A percentile compares a stretch with the other conserved stretches of the same genome.
phyloP scores from a whole-genome alignment of 2,113 vertebrate species.

The Phylloscopus trochiloides region DNA sequence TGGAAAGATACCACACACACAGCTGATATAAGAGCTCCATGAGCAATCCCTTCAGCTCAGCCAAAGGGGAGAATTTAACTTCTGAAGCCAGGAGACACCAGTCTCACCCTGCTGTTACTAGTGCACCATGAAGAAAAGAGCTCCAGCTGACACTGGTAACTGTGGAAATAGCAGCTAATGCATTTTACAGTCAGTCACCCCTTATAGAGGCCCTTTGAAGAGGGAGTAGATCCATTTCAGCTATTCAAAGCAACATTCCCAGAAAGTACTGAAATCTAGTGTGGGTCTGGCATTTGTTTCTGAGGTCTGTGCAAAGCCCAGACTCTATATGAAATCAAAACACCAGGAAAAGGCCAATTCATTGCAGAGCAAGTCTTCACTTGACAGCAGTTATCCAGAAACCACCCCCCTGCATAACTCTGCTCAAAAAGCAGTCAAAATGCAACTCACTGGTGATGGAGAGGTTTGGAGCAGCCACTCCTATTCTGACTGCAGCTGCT shows the following conservation, averaged over 20 bases:
- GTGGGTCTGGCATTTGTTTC: neutral
- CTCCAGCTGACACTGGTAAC: neutral
- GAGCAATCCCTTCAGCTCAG: neutral
- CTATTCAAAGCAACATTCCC: neutral
- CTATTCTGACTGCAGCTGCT: neutral
- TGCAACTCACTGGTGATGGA: fast-evolving
- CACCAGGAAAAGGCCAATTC: neutral
- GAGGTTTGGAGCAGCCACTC: neutral
- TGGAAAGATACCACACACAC: neutral
- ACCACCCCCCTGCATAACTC: neutral
- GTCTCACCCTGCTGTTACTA: neutral
- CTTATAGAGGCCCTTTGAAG: neutral
- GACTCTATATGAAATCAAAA: neutral
- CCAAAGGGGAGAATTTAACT: neutral
- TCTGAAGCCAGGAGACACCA: neutral
- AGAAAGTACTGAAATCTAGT: neutral
- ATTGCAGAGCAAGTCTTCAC: neutral
- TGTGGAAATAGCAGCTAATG: neutral
- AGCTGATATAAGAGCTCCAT: neutral
- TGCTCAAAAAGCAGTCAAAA: neutral
- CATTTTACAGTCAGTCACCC: neutral
- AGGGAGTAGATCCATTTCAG: neutral
- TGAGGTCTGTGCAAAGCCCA: neutral
- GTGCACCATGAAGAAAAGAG: neutral
- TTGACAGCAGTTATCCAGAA: neutral